Evolutionary conservation across 2,888 invertebrate genomes (phyloP).

Genomic region (Ormyrus nitidulus): DNA sequence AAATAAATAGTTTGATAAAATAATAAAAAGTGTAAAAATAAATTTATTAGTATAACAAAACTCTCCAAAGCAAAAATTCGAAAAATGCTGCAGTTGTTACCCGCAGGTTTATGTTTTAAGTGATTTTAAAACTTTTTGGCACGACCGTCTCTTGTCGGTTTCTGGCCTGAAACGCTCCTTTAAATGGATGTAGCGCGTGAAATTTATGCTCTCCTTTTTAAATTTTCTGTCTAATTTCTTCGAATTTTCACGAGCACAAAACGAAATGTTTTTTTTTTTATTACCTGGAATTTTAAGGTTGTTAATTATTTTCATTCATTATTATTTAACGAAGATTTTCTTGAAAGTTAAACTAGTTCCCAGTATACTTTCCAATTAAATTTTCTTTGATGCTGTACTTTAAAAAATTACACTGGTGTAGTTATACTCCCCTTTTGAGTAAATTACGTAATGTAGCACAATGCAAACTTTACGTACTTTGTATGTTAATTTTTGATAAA

Average conservation of each 20-base stretch:
- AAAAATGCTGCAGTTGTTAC: conserved; percentile 45
- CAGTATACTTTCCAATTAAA: conserved; percentile 17
- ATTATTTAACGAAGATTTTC: conserved; percentile 7
- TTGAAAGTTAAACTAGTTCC: not conserved
- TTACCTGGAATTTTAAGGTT: conserved; percentile 3
- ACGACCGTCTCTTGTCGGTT: conserved; percentile 38
- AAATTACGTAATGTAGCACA: not conserved
- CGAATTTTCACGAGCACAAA: conserved; percentile 35
- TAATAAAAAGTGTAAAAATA: too few species aligned
- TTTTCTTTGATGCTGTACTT: conserved; percentile 20
- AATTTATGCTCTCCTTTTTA: conserved; percentile 46
- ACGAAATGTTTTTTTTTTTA: conserved; percentile 2
- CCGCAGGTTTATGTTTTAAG: conserved; percentile 47
- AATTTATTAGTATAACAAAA: too few species aligned
- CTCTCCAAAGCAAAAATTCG: conserved; percentile 25
- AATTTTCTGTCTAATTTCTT: conserved; percentile 49
- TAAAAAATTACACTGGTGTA: conserved; percentile 5
- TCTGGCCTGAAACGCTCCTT: conserved; percentile 39
- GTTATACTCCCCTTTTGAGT: not conserved
- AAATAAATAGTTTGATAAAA: too few species aligned
- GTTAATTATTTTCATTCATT: conserved; percentile 27
- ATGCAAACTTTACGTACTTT: not conserved
- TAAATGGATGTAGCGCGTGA: conserved; percentile 45
- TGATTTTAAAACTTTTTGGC: conserved; percentile 54
- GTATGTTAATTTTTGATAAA: not conserved